These are phyloP conservation scores for Crotalus tigris DNA, from an alignment of 2,113 vertebrate species.

Conservation along the genomic window DNA sequence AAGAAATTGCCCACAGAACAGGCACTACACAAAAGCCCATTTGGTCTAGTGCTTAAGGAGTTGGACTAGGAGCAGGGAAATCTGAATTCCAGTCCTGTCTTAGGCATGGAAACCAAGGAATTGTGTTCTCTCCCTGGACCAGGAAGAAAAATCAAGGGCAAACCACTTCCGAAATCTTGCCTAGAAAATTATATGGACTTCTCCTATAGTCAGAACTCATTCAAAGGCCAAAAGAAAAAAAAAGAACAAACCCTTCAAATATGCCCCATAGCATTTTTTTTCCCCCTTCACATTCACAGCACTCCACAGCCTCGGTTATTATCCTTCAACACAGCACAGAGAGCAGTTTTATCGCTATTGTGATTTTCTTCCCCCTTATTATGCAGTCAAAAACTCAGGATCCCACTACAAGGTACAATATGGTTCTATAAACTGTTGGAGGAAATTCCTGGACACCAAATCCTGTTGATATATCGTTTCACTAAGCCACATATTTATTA, in stretches of 20 bases:
- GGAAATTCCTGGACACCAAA: neutral
- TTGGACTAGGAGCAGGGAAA: neutral
- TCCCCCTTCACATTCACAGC: neutral
- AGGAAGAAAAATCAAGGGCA: neutral
- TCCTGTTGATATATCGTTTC: neutral
- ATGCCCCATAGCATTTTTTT: neutral
- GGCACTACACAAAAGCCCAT: neutral
- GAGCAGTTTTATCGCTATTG: neutral
- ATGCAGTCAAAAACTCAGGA: neutral
- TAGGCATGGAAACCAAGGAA: neutral
- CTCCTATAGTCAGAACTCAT: neutral
- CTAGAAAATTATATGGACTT: neutral
- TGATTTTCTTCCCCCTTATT: neutral
- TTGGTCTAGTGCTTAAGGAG: neutral
- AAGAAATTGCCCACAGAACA: neutral
- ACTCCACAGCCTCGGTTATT: neutral
- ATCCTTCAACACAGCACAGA: neutral
- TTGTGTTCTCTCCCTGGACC: neutral
- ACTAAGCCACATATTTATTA: neutral
- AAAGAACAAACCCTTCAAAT: neutral
- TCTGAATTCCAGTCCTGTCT: neutral
- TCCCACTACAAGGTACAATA: neutral
- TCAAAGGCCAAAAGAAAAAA: neutral
- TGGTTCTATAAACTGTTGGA: neutral
- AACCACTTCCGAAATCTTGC: neutral